Evolutionary conservation across 2,797 vertebrate species (phyloP), one percentile per base, ranked within the genome.

Genomic region (Salarias fasciatus): DNA sequence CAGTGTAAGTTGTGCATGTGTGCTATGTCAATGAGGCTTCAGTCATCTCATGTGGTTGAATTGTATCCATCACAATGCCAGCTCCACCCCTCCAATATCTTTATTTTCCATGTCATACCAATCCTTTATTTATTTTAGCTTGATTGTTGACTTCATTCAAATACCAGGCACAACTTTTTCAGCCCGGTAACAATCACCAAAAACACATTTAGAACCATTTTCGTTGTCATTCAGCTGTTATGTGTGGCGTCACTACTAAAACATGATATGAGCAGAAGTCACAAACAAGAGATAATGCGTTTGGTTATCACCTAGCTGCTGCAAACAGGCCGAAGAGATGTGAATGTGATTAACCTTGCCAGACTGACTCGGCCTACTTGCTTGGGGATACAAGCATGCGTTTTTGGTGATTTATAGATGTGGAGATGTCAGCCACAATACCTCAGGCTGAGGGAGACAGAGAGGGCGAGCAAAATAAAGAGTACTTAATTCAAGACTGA

Each of bases 391-490:
- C 66, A 79, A 74, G 84, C 73, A 72, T 80, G 66, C 54, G 59
- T 88, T 86, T 60, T 63, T 61, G 41, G 83, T 91, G 91, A 91
- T 91, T 92, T 91, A 91, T 91, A 82, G 87, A 86, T 53, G 74
- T 72, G 75, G 76, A 81, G 74, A 64, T 84, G 87, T 81, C 84
- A 87, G 86, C 82, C 86, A 83, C 78, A 77, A 85, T 82, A 85
- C 90, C 88, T 80, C 63, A 2, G 87, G 88, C 82, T 76, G 52
- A 70, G 63, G 52, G 58, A 73, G 83, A 72, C 72, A 68, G 76
- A 65, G 69, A 54, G 72, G 74, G 75, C 53, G 75, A 81, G 77
- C 53, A 74, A 85, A 83, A 90, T 82, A 91, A 35, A 89, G 77
- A 88, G 81, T 79, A 69, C 82, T 90, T 83, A 84, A 86, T 89